Evolutionary conservation across 2,113 vertebrate species (phyloP), one percentile per base, ranked within the genome.

Genomic region (Pelusios castaneus): DNA sequence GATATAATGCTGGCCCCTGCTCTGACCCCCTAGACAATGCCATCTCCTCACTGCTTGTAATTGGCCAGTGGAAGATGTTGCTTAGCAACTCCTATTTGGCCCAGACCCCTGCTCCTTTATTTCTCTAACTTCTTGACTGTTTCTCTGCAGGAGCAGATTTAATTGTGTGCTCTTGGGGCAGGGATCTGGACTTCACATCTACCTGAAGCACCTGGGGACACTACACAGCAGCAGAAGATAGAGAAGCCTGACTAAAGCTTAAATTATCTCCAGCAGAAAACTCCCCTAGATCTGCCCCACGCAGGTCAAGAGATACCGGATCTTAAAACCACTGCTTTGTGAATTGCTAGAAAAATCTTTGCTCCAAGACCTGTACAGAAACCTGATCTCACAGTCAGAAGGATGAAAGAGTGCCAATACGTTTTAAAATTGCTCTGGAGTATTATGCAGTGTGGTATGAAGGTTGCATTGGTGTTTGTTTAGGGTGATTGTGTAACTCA

Each of bases 201-300:
- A 77, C 17, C 82, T 81, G 41, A 84, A 8, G 90, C 84, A n/a
- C 25, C 60, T 76, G 14, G 85, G 85, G 78, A 38, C 4, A 25
- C 85, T n/a, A 19, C 43, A 91, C 9, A 19, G 90, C 81, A 56
- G 73, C 43, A 85, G 80, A 91, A 88, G 51, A 87, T 22, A 85
- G 91, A 93, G 85, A 95, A 84, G 43, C 24, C 83, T 90, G 29
- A 70, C 31, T 92, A 87, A 94, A 89, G 79, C 82, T 67, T 86
- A 38, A 89, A 17, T 17, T 21, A 67, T 19, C 54, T 16, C 51
- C 80, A 55, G 82, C 12, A 91, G 56, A 89, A 92, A 87, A 63
- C 84, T 89, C 41, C 34, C 80, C 67, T 88, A 19, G 80, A 49
- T 29, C 82, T 87, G 10, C 60, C 67, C 43, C 22, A 55, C 8